phyloP scores from a whole-genome alignment of 2,113 vertebrate genomes.

The Podilymbus podiceps region DNA sequence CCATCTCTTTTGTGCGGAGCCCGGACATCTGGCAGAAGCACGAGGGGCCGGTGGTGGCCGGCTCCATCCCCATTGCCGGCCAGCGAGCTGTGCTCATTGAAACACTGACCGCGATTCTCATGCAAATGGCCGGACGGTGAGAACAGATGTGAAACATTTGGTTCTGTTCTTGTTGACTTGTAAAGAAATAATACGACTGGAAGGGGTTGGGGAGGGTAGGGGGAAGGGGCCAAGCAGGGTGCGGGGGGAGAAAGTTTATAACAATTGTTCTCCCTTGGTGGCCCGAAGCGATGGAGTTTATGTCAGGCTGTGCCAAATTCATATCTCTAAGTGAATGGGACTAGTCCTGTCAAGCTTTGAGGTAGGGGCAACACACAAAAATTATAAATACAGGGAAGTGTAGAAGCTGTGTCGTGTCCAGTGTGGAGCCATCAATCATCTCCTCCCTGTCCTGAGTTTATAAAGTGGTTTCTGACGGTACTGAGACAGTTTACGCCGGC shows the following conservation, averaged over 20 bases:
- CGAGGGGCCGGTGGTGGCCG: conserved; percentile 61
- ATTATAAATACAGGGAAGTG: conserved; percentile 39
- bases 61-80: conserved; percentile 69
- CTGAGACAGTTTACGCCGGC: conserved; percentile 51
- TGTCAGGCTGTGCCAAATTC: conserved; percentile 47
- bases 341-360: not conserved
- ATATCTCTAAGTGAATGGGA: conserved; percentile 32
- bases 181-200: conserved; percentile 88
- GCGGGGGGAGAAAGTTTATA: conserved; percentile 57
- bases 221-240: conserved; percentile 35
- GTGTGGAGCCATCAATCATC: conserved; percentile 53
- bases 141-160: conserved; percentile 98
- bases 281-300: conserved; percentile 62
- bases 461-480: conserved; percentile 61
- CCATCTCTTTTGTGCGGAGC: conserved; percentile 71
- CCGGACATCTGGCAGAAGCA: conserved; percentile 86
- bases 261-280: conserved; percentile 81
- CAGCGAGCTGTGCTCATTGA: conserved; percentile 78
- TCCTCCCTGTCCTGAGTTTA: conserved; percentile 50
- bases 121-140: conserved; percentile 83
- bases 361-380: conserved; percentile 17
- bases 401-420: conserved; percentile 43
- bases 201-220: conserved; percentile 5
- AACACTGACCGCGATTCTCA: conserved; percentile 85
- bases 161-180: conserved; percentile 90